phyloP scores from a whole-genome alignment of 2,113 vertebrate genomes.

The Vidua chalybeata region DNA sequence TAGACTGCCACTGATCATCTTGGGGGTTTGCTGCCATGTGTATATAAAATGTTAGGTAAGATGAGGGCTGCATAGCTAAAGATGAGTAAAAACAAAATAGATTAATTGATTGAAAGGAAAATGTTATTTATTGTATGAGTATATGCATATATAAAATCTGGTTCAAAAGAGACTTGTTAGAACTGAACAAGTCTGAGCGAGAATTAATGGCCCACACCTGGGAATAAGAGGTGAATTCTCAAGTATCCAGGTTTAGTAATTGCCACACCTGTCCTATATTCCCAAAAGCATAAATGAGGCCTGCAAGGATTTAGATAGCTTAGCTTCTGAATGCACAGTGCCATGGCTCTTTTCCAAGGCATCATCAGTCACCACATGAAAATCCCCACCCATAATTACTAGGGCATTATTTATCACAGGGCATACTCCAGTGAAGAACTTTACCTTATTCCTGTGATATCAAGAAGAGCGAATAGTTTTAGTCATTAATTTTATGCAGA shows the following conservation, averaged over 20 bases:
- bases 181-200: slow-evolving; percentile 59
- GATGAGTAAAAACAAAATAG: not conserved
- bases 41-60: not conserved
- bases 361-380: slow-evolving; percentile 33
- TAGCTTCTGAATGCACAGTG: slow-evolving; percentile 40
- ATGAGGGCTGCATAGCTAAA: not conserved
- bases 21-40: not conserved
- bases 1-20: not conserved
- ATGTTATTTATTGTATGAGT: not conserved
- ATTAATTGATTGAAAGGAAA: not conserved
- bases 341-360: slow-evolving; percentile 48
- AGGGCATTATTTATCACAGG: slow-evolving; percentile 7
- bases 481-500: slow-evolving; percentile 27
- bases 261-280: slow-evolving; percentile 65
- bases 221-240: slow-evolving; percentile 56
- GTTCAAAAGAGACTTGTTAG: slow-evolving; percentile 46
- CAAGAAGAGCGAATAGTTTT: slow-evolving; percentile 35
- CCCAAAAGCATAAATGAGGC: slow-evolving; percentile 62
- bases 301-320: slow-evolving; percentile 64
- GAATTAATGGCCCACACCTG: slow-evolving; percentile 53
- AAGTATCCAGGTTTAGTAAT: slow-evolving; percentile 60
- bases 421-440: slow-evolving; percentile 1
- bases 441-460: slow-evolving; percentile 28
- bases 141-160: not conserved
- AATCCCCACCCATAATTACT: slow-evolving; percentile 65